Base-by-base conservation (phyloP, 2,797 vertebrate species). In the Poeciliopsis infans region DNA sequence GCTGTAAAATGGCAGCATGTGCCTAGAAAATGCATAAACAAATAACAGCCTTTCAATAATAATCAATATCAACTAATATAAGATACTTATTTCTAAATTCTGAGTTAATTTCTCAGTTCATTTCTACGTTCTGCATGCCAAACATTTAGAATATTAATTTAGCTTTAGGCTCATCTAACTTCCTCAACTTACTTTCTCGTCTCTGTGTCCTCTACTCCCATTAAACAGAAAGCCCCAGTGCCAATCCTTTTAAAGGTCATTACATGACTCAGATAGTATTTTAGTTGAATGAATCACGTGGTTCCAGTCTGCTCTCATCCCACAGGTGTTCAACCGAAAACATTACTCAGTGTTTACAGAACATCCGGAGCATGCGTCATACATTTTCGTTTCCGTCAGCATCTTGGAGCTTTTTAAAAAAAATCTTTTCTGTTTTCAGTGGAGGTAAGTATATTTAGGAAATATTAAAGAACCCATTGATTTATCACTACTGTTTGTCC, bases 181-280 rank as follows among this genome's bases (percentile, higher is more conserved):
- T 64, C 61, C 46, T 75, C 7, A 61, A 31, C 66, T 75, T 31
- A 49, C 64, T 59, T 81, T 85, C 36, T 53, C 2, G 39, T 46
- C 36, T 11, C 2, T 46, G 45, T 57, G 20, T 57, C 69, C 16
- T 72, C 31, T 11, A 28, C 12, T 79, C 70, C 7, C 28, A 23
- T 72, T 72, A 49, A 47, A 82, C 75, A 75, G 72, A 88, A 83
- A 82, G 49, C 73, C 78, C 79, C 74, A 72, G 77, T 78, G 39
- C 70, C 12, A 73, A 83, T 76, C 53, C 69, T 81, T 79, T 91
- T 88, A 80, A 75, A 57, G 61, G 7, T 87, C 75, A 85, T 91
- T 89, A 79, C 85, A 90, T 89, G 87, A 93, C 69, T 93, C 89
- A 86, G 83, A 77, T 82, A 47, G 47, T 57, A 69, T 45, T 71